Conservation (phyloP, 2,888 invertebrate species). For the Blastobasis lacticolella region DNA sequence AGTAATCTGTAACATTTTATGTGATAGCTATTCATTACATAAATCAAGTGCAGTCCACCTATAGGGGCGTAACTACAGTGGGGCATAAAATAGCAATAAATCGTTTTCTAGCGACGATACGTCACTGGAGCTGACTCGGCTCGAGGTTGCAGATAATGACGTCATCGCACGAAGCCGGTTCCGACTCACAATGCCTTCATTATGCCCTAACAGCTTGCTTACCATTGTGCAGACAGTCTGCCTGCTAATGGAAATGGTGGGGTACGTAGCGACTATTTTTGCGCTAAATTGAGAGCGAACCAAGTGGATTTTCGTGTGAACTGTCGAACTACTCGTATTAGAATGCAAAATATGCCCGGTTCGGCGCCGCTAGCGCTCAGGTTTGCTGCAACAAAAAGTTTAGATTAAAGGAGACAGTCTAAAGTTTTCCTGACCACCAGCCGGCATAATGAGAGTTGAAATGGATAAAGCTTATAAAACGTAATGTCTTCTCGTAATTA, state of each 20-base stretch:
- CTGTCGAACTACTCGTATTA: background rate
- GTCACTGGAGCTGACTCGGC: conserved; percentile 48
- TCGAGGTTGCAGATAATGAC: conserved; percentile 54
- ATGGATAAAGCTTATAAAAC: no score
- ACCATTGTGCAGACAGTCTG: conserved; percentile 38
- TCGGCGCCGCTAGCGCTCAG: no score
- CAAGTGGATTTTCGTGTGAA: background rate
- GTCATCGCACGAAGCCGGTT: conserved; percentile 33
- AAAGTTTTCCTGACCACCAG: no score
- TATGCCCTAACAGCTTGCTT: conserved; percentile 59
- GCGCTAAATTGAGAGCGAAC: conserved; percentile 2
- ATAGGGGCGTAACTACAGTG: conserved; percentile 25
- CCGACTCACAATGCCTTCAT: conserved; percentile 55
- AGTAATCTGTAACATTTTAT: no score
- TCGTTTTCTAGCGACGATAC: conserved; percentile 40
- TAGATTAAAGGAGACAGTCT: no score
- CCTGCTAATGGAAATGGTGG: conserved; percentile 5
- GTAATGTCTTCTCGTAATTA: no score
- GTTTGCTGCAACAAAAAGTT: no score
- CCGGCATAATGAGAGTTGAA: no score
- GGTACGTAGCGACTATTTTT: conserved; percentile 8
- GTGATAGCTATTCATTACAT: no score
- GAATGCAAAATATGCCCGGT: background rate
- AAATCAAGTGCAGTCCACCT: background rate
- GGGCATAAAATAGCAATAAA: conserved; percentile 47